phyloP scores from a whole-genome alignment of 92 coral and sea anemone species.

The Hydrozoanthus gracilis region DNA sequence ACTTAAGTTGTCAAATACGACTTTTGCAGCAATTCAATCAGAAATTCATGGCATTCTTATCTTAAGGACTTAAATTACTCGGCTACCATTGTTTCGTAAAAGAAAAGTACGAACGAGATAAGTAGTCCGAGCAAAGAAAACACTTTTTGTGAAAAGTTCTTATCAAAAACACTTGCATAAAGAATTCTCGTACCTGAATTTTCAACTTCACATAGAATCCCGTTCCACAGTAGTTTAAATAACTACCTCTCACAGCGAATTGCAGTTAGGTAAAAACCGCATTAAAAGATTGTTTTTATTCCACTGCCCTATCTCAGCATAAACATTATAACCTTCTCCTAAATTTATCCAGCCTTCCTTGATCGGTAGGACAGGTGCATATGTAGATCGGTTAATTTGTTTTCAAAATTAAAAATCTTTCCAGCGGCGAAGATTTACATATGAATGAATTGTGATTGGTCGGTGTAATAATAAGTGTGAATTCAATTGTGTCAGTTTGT shows the following conservation, averaged over 20 bases:
- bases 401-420: slow-evolving; percentile 36
- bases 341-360: slow-evolving; percentile 44
- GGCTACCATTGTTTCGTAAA: slow-evolving; percentile 1
- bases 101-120: background rate
- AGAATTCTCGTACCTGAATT: slow-evolving; percentile 17
- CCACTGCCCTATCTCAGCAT: slow-evolving; percentile 21
- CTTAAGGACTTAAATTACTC: background rate
- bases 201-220: background rate
- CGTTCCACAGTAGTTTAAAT: background rate
- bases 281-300: slow-evolving; percentile 17
- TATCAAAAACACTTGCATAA: background rate
- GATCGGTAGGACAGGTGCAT: slow-evolving; percentile 47
- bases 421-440: slow-evolving; percentile 29
- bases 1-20: background rate
- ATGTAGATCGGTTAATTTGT: slow-evolving; percentile 18
- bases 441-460: slow-evolving; percentile 11
- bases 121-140: background rate
- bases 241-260: background rate
- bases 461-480: slow-evolving; percentile 11
- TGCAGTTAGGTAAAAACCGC: slow-evolving; percentile 13
- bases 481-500: background rate
- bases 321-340: slow-evolving; percentile 2
- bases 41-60: background rate
- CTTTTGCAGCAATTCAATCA: background rate
- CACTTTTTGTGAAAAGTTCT: background rate